Conservation (phyloP, 2,797 vertebrate genomes). For the Enteromius fasciolatus region DNA sequence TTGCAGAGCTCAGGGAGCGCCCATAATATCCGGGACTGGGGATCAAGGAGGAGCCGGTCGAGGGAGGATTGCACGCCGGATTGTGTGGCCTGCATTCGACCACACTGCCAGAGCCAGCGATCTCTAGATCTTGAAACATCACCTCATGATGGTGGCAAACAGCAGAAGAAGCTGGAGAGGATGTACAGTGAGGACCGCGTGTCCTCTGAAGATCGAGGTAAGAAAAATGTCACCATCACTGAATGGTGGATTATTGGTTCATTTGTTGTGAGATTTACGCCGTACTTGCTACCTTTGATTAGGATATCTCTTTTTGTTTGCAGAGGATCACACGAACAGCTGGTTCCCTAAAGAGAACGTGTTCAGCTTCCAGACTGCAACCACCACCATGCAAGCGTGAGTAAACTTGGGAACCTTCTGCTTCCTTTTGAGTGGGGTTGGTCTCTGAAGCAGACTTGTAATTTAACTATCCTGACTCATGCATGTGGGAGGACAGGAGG, state of each 20-base stretch:
- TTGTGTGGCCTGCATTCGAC: slow-evolving; percentile 75
- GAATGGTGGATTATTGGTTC: not conserved
- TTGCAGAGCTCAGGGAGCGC: slow-evolving; percentile 80
- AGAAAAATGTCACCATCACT: not conserved
- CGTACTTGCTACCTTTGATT: not conserved
- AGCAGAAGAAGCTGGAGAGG: slow-evolving; percentile 89
- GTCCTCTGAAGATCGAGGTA: slow-evolving; percentile 75
- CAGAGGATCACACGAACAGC: slow-evolving; percentile 87
- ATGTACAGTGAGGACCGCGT: slow-evolving; percentile 91
- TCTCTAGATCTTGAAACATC: slow-evolving; percentile 88
- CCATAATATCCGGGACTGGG: slow-evolving; percentile 82
- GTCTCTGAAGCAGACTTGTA: not conserved
- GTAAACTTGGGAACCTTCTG: slow-evolving; percentile 66
- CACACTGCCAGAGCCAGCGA: slow-evolving; percentile 79
- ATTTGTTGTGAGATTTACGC: slow-evolving; percentile 1
- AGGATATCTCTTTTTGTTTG: slow-evolving; percentile 61
- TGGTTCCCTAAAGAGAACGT: slow-evolving; percentile 98
- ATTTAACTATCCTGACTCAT: slow-evolving; percentile 25
- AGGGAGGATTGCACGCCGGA: slow-evolving; percentile 84
- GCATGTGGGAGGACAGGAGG: slow-evolving; percentile 38
- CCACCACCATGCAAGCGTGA: slow-evolving; percentile 99
- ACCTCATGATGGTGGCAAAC: slow-evolving; percentile 68
- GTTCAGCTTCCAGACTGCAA: slow-evolving; percentile 95
- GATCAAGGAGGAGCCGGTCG: slow-evolving; percentile 80
- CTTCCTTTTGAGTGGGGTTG: not conserved